Evolutionary conservation across 2,888 invertebrate species (phyloP).

Genomic region (Tipula unca): DNA sequence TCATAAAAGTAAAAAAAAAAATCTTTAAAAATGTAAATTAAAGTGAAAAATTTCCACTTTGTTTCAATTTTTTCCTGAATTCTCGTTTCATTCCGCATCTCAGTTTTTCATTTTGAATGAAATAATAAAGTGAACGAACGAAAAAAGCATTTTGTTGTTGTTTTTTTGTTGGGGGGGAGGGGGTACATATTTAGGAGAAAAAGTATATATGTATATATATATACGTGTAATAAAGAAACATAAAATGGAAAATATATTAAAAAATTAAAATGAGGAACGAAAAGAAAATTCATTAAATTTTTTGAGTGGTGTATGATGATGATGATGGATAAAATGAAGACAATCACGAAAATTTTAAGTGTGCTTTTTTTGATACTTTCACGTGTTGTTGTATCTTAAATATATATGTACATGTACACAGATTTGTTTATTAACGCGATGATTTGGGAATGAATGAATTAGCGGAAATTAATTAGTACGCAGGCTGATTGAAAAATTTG

Average conservation of each 20-base stretch:
- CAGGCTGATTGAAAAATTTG: background rate
- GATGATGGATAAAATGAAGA: background rate
- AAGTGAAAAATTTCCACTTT: background rate
- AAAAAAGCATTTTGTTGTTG: background rate
- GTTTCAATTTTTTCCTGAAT: background rate
- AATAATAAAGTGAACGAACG: background rate
- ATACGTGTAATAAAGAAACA: background rate
- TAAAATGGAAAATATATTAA: background rate
- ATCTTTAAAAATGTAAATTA: background rate
- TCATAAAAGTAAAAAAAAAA: background rate
- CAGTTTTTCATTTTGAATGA: background rate
- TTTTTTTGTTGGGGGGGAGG: background rate
- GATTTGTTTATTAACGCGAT: background rate
- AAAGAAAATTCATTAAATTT: background rate
- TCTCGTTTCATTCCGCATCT: background rate
- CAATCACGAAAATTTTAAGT: background rate
- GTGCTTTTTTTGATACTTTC: background rate
- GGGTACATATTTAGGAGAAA: background rate
- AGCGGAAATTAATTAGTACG: background rate
- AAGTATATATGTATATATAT: no score
- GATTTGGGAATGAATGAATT: background rate
- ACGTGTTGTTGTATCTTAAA: background rate
- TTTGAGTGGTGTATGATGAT: background rate
- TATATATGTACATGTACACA: no score
- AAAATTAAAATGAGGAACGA: background rate